phyloP scores from a whole-genome alignment of 1,140 invertebrate genomes.

The Caenorhabditis elegans region DNA sequence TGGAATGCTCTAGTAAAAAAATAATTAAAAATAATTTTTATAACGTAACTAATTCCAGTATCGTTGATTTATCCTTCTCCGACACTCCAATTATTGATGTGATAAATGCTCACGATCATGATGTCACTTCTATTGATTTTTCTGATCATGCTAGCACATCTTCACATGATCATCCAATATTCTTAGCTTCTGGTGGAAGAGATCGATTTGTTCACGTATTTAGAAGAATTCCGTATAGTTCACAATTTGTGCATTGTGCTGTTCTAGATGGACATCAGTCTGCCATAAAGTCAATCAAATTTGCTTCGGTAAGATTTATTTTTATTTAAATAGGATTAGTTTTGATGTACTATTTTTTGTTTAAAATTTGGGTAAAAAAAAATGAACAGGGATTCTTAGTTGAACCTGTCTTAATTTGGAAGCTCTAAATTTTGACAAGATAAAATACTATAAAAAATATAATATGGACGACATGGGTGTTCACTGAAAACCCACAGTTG shows the following conservation, averaged over 20 bases:
- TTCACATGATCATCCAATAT: conserved; percentile 12
- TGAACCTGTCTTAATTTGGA: too few species aligned
- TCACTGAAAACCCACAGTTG: too few species aligned
- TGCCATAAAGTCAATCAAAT: conserved; percentile 7
- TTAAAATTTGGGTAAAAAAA: too few species aligned
- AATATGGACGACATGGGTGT: too few species aligned
- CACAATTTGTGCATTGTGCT: conserved; percentile 14
- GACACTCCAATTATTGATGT: conserved; percentile 17
- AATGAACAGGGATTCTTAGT: too few species aligned
- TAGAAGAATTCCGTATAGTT: not conserved
- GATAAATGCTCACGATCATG: conserved; percentile 8
- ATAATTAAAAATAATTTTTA: not conserved
- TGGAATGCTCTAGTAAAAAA: not conserved
- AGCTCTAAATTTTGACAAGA: too few species aligned
- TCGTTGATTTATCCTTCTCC: not conserved
- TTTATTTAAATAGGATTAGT: too few species aligned
- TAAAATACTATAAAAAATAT: too few species aligned
- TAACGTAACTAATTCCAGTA: not conserved
- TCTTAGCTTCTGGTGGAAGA: not conserved
- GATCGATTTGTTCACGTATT: conserved; percentile 14
- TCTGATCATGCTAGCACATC: conserved; percentile 3
- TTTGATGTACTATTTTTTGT: too few species aligned
- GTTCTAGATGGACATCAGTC: not conserved
- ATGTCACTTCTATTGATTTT: not conserved
- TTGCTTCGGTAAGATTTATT: not conserved